Percentiles rank a stretch among this genome's conserved stretches.
phyloP scores from a whole-genome alignment of 2,113 vertebrate species.

The Melanerpes aurifrons region DNA sequence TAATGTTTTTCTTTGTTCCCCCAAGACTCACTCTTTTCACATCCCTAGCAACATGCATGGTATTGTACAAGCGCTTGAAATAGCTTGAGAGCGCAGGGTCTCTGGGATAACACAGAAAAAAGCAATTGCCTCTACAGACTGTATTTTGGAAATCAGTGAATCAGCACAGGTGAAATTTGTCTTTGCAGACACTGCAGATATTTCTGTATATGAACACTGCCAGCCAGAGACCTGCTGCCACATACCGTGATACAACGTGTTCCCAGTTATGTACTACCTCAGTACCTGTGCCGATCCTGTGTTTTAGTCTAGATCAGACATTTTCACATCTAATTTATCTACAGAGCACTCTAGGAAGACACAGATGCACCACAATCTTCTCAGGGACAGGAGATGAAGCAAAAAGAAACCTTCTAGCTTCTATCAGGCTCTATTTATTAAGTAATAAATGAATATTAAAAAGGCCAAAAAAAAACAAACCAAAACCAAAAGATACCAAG shows the following conservation, averaged over 20 bases:
- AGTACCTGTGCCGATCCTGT: background rate
- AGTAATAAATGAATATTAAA: background rate
- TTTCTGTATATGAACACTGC: background rate
- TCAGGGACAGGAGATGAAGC: background rate
- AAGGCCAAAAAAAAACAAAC: background rate
- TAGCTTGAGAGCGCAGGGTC: background rate
- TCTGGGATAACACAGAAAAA: background rate
- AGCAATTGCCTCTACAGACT: background rate
- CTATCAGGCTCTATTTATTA: background rate
- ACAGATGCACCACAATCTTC: background rate
- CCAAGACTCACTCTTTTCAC: background rate
- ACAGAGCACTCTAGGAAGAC: background rate
- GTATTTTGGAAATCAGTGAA: background rate
- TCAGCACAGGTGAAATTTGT: background rate
- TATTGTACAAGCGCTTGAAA: background rate
- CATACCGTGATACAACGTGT: accelerated
- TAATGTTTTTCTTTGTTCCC: background rate
- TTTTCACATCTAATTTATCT: background rate
- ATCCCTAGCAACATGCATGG: background rate
- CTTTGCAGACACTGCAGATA: background rate
- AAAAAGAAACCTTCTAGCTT: background rate
- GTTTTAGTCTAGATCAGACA: background rate
- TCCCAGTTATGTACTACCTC: background rate
- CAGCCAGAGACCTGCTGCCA: background rate
- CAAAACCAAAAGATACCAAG: background rate